Conservation (phyloP, 2,888 invertebrate genomes). For the Prosopocoilus inquinatus region DNA sequence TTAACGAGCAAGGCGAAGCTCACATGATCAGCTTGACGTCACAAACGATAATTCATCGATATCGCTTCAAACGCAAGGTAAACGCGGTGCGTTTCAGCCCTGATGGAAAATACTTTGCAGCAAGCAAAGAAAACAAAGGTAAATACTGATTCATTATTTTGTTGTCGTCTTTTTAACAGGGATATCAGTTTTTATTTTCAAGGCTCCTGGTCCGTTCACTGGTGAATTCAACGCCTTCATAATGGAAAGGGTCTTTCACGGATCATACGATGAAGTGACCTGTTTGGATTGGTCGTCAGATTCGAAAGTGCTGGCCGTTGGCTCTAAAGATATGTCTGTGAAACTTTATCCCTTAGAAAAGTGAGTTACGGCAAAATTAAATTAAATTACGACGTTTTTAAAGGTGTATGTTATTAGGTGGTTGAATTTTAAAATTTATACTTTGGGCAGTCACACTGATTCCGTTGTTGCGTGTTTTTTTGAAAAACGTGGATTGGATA, state of each 20-base stretch:
- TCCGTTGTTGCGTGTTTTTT: conserved; percentile 85
- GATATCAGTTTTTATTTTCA: conserved; percentile 76
- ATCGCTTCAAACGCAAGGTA: conserved; percentile 77
- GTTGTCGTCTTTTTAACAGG: conserved; percentile 9
- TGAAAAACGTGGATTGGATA: conserved; percentile 79
- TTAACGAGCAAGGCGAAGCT: conserved; percentile 87
- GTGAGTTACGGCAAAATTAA: conserved; percentile 35
- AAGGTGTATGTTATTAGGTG: too few species aligned
- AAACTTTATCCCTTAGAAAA: conserved; percentile 77
- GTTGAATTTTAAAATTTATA: conserved; percentile 72
- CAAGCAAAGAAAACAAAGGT: conserved; percentile 82
- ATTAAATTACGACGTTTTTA: background rate
- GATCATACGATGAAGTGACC: conserved; percentile 79
- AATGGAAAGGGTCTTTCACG: conserved; percentile 78
- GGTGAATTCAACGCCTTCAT: conserved; percentile 87
- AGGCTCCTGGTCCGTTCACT: conserved; percentile 75
- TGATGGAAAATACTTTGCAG: conserved; percentile 89
- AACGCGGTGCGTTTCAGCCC: conserved; percentile 87
- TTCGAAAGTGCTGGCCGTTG: conserved; percentile 84
- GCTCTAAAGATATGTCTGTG: conserved; percentile 86
- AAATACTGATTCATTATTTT: conserved; percentile 26
- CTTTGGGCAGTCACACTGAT: conserved; percentile 83
- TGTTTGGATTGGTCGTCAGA: conserved; percentile 92
- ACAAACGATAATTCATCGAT: conserved; percentile 76
- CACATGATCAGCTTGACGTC: conserved; percentile 84